Conservation (phyloP, 2,797 vertebrate species). For the Podarcis siculus region DNA sequence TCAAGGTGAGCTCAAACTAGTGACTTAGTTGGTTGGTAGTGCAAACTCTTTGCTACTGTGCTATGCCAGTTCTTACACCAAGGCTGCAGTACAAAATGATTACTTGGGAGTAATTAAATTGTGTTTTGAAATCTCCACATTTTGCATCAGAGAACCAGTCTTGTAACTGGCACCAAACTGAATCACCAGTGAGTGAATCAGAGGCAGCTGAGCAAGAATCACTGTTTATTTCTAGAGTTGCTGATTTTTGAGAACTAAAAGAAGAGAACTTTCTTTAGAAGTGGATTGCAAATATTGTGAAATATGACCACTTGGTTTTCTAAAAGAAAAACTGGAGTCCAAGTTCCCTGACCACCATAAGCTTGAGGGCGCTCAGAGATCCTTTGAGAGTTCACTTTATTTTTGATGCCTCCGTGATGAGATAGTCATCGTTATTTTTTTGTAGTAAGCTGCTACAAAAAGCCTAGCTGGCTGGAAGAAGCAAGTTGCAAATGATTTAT, state of each 20-base stretch:
- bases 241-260: neutral
- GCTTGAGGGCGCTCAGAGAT: neutral
- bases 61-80: neutral
- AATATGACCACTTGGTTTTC: neutral
- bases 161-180: neutral
- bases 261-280: too few species aligned
- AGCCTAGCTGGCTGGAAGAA: neutral
- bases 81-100: neutral
- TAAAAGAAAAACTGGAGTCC: neutral
- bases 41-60: neutral
- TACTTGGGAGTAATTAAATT: neutral
- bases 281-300: neutral
- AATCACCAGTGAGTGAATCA: conserved; percentile 14
- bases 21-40: neutral
- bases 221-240: neutral
- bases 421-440: neutral
- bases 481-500: neutral
- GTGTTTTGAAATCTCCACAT: neutral
- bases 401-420: neutral
- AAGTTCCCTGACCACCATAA: neutral
- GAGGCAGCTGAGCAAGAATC: neutral
- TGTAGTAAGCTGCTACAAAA: neutral
- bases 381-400: neutral
- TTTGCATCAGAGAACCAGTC: conserved; percentile 3
- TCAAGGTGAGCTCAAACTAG: neutral